Base-by-base conservation (phyloP, 1,140 invertebrate species). In the Brachionus rubens region DNA sequence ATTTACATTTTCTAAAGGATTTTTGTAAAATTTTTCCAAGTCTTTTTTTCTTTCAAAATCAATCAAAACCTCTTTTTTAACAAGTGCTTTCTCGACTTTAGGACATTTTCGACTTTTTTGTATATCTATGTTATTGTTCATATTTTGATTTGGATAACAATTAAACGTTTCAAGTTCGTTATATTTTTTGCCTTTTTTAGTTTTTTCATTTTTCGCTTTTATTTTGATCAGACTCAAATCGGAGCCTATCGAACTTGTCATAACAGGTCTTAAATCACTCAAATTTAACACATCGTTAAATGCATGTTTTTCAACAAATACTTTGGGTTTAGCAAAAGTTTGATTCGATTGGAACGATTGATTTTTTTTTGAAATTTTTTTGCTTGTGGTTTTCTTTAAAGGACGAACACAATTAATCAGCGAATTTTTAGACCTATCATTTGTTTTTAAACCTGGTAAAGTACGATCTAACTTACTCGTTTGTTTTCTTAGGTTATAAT, bases 1-100 rank as follows among this genome's bases (percentile, higher is more conserved):
- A 5, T 21, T 43, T 6, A 43, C 59, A 14, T 65, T 65, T 21
- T 43, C 59, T 3, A 41, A 43, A 43, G 26, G 33, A 65, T 41
- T 43, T 65, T 65, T 65, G 19, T 65, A 65, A 65, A 59, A 59
- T 16, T 59, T 59, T 36, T 33, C 54, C 54, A 59, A 59, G 9
- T 59, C 54, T 6, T 36, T 0, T 36, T 59, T 59, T 36, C 54
- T 14, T 16, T 59, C 33, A 9, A 36, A 33, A 30, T 33, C 54
- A 16, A 12, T 36, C 19, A 9, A 5, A 36, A 36, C 3, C 9
- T 36, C 33, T n/a, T n/a, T n/a, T n/a, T n/a, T n/a, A n/a, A n/a
- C n/a, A n/a, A 9, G 9, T 36, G 1, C 14, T 9, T 26, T 12
- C n/a, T 56, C 28, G 52, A n/a, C 54, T 59, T 59, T 12, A 30